Evolutionary conservation across 23 tunicate genomes (phyloP), one percentile per base, ranked within the genome.

Genomic region (Halocynthia aurantium): DNA sequence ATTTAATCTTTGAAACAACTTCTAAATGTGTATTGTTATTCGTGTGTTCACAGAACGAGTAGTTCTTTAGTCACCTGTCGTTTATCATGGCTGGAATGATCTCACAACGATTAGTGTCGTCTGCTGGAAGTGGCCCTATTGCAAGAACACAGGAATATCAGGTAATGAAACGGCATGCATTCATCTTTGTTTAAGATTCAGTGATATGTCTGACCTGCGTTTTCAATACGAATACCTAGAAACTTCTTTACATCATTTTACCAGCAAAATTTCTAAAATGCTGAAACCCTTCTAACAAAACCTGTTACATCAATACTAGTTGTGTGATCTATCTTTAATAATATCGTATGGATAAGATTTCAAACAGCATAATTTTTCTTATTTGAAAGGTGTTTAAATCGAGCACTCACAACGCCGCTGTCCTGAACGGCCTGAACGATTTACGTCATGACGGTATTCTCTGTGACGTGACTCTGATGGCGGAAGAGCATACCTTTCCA

Each of bases 391-490:
- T 86, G 18, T 96, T 80, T 87, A 96, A 96, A 70, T 91, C 95
- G 50, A 86, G 84, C 58, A 83, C 86, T 15, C 96, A 96, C 84
- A 96, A 89, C 67, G 83, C 75, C 50, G 71, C 86, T 12, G 81
- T 96, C 22, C 53, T 96, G 57, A 79, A 76, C 51, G 93, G 94
- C n/a, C 80, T 96, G 55, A 85, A 96, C 65, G 95, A 89, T 21
- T 78, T 96, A 8, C 80, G 99, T 19, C 81, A 85, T 56, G 99
- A 96, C 71, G 94, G 83, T 8, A 85, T 89, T 67, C 79, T 96
- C 22, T 96, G 99, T 89, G 99, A 96, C 84, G 99, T 96, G 86
- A 89, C 93, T 17, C 81, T 96, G 52, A 82, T 96, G 61, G 99
- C 93, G 8, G 98, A 96, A 53, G 99, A 96, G 63, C 84, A 89